Percentiles rank a stretch among this genome's conserved stretches.
Conservation (phyloP, 2,888 invertebrate genomes). For the Eristalis intricaria region DNA sequence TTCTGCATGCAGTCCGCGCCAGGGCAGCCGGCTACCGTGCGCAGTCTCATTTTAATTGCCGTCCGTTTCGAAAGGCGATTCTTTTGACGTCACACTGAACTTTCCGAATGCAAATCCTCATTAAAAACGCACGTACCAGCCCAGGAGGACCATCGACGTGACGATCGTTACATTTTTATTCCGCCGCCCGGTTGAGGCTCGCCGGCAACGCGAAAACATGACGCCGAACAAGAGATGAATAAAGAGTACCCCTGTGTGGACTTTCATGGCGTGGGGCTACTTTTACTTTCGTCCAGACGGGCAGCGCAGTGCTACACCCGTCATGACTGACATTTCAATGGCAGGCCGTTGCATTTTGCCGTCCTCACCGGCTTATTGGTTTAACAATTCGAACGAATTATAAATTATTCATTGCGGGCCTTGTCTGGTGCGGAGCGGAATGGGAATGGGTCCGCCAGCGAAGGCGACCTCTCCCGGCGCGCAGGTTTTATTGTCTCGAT, state of each 20-base stretch:
- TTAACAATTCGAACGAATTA: constrained; percentile 52
- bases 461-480: constrained; percentile 4
- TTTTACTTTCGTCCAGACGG: constrained; percentile 62
- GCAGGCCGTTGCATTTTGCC: constrained; percentile 37
- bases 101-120: constrained; percentile 59
- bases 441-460: constrained; percentile 11
- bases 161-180: constrained; percentile 49
- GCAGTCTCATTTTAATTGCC: constrained; percentile 53
- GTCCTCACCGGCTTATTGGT: constrained; percentile 43
- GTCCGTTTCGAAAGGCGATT: constrained; percentile 19
- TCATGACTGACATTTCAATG: constrained; percentile 67
- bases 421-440: constrained; percentile 12
- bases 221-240: constrained; percentile 10
- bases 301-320: constrained; percentile 21
- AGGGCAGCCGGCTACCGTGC: constrained; percentile 4
- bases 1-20: constrained; percentile 3
- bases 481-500: constrained; percentile 37
- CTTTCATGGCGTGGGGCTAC: constrained; percentile 41
- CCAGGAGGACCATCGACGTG: constrained; percentile 47
- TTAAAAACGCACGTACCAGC: constrained; percentile 42
- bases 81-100: constrained; percentile 42
- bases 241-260: constrained; percentile 24
- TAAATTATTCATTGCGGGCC: constrained; percentile 62
- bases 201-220: constrained; percentile 2
- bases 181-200: neutral